These are phyloP conservation scores for Dryococelus australis DNA, from an alignment of 2,888 invertebrate species.

Conservation along the genomic window DNA sequence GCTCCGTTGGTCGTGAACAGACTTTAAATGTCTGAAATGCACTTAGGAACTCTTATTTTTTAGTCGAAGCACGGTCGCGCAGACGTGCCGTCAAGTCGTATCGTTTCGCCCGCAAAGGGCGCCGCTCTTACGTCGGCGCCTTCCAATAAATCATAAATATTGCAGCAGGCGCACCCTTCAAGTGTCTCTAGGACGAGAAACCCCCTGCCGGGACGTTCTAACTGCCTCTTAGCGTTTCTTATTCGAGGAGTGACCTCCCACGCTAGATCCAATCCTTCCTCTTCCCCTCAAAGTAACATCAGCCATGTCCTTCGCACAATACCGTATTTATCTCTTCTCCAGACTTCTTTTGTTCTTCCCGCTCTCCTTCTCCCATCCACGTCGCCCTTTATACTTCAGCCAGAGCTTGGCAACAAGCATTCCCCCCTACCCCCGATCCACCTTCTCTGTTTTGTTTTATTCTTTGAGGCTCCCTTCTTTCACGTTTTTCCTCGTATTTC, in stretches of 20 bases:
- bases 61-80: no score
- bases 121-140: neutral
- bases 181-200: neutral
- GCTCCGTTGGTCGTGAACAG: no score
- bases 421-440: neutral
- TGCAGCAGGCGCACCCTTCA: neutral
- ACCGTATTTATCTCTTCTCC: neutral
- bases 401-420: neutral
- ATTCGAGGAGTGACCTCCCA: constrained; percentile 9
- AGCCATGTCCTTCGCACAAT: neutral
- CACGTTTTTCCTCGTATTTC: neutral
- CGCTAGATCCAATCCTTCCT: neutral
- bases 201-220: neutral
- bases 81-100: no score
- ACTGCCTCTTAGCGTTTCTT: neutral
- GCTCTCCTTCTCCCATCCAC: no score
- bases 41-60: no score
- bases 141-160: neutral
- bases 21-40: no score
- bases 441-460: neutral
- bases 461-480: neutral
- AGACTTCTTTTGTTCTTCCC: neutral
- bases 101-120: neutral
- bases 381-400: neutral
- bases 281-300: neutral